A percentile compares a stretch with the other conserved stretches of the same genome.
Evolutionary conservation across 2,888 invertebrate species (phyloP).

Genomic region (Euphydryas editha): DNA sequence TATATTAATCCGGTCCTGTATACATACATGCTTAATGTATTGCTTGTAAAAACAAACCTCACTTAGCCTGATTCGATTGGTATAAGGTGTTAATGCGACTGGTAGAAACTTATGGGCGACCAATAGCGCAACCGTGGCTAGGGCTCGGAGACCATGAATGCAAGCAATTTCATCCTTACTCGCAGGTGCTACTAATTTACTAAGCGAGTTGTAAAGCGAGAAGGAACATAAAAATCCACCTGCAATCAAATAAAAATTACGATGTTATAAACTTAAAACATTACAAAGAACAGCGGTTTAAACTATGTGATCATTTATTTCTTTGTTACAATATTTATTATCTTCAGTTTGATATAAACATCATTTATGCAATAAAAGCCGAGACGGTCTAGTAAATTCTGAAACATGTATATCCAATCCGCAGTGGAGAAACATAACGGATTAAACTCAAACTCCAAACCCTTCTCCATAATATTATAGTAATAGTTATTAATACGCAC

Average conservation of each 20-base stretch:
- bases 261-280: neutral
- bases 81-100: constrained; percentile 84
- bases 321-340: no score
- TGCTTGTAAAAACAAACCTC: constrained; percentile 70
- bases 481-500: no score
- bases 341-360: no score
- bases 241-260: constrained; percentile 45
- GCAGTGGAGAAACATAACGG: no score
- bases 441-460: no score
- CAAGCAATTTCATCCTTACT: constrained; percentile 84
- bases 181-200: constrained; percentile 81
- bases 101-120: constrained; percentile 87
- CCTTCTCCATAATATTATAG: no score
- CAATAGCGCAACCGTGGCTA: constrained; percentile 85
- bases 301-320: no score
- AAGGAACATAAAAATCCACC: constrained; percentile 81
- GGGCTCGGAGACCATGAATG: constrained; percentile 88
- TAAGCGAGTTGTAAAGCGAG: constrained; percentile 86
- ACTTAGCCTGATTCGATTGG: constrained; percentile 84
- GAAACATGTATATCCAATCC: no score
- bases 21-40: neutral
- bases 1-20: neutral
- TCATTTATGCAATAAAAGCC: no score
- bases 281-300: neutral
- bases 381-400: no score